Base-by-base conservation (phyloP, 30 jellyfish, hydroid and myxozoan species). In the Aurelia aurita region DNA sequence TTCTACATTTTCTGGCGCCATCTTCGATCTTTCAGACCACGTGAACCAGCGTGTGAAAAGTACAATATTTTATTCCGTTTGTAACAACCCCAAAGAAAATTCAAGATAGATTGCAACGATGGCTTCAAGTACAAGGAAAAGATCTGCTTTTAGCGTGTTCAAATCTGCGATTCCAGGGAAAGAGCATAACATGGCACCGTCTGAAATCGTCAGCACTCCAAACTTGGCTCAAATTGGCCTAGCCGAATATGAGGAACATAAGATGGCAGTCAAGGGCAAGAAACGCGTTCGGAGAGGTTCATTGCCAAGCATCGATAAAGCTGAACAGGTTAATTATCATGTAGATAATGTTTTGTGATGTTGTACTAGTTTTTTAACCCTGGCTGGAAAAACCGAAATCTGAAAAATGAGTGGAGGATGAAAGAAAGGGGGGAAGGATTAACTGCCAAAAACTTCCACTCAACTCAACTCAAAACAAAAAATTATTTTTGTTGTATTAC, bases 141-240 rank as follows among this genome's bases (percentile, higher is more conserved):
- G 85, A 61, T 85, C 95, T 19, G 95, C 95, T 31, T 85, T 85
- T 31, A 85, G 89, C 23, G 89, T 85, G 1, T 85, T 85, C 58
- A 85, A 83, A 60, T 19, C 82, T 35, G 18, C 46, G 27, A 15
- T 39, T 44, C 53, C 80, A 29, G 60, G 53, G 22, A 53, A 87
- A 74, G 84, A 43, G 46, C 11, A 57, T 31, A 45, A 7, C 51
- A 39, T 39, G 51, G 51, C 16, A 5, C 51, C 71, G 21, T 32
- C 70, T 8, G 91, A 68, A 32, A 65, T 69, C 47, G 69, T 58
- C 7, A 81, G 91, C 78, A 81, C 84, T 12, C 91, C 91, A 53
- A 81, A 68, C 58, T 68, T 81, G 20, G 84, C 77, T 39, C 51
- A 39, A 29, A 62, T 73, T 3, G 91, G 84, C 15, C 58, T 81